Base-by-base conservation (phyloP, 2,888 invertebrate genomes). In the Drosophila ustulata region DNA sequence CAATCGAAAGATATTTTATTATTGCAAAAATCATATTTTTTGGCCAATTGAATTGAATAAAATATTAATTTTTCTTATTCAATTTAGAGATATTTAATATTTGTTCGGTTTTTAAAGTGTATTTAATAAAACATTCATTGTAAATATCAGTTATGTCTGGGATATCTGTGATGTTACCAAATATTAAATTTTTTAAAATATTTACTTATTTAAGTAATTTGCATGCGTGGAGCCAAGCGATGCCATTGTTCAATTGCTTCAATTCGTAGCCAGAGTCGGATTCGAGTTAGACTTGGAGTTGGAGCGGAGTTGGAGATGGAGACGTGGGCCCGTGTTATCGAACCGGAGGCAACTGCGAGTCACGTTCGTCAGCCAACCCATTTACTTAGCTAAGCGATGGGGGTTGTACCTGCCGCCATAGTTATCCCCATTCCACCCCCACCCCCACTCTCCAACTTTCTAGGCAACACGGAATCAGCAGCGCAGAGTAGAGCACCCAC, bases 351-450 rank as follows among this genome's bases (percentile, higher is more conserved):
- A 46, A 50, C 66, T 58, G 61, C 80, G 56, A 89, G 89, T 89
- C 89, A 89, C 86, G 89, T 89, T 88, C 86, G 62, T 45, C 66
- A 68, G 72, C 83, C 86, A 89, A 89, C 89, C 89, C 89, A 87
- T 89, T 89, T 88, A 81, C 79, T 89, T 89, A 86, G 80, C 86
- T 80, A 86, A 86, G 85, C 83, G 82, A 82, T 75, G 88, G 70
- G 86, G 88, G 89, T 85, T 78, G 68, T 80, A 88, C 88, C 82
- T 80, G 82, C 86, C 77, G 65, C 71, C 78, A 80, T 70, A 56
- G 66, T 51, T 51, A 58, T 62, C 18, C 53, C 47, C 65, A 57
- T 11, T 25, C 39, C 30, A 34, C 47, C 32, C 34, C 37, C 41
- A 45, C 23, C 1, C 23, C 34, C 58, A n/a, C 25, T 9, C 18